A percentile compares a stretch with the other conserved stretches of the same genome.
These are phyloP conservation scores for Sylvicola cinctus DNA, from an alignment of 2,888 invertebrate genomes.

Conservation along the genomic window DNA sequence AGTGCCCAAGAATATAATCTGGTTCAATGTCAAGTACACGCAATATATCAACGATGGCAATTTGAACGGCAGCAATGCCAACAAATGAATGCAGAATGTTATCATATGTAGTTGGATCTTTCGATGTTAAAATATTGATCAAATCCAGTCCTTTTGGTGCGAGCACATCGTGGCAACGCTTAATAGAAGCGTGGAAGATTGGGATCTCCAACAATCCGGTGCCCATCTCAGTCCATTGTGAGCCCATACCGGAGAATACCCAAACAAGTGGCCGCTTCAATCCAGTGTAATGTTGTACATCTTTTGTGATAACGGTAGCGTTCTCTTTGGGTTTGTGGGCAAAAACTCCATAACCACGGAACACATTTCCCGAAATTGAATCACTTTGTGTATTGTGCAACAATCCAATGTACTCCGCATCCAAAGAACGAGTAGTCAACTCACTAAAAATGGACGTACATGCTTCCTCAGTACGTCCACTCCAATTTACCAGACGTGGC, in stretches of 20 bases:
- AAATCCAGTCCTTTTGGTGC: conserved; percentile 39
- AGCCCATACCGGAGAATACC: conserved; percentile 82
- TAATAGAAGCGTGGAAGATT: conserved; percentile 48
- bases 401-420: conserved; percentile 37
- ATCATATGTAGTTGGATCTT: conserved; percentile 36
- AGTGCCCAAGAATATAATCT: conserved; percentile 70
- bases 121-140: conserved; percentile 38
- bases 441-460: conserved; percentile 42
- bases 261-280: conserved; percentile 59
- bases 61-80: conserved; percentile 47
- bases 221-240: conserved; percentile 77
- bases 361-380: conserved; percentile 42
- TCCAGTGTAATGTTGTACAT: conserved; percentile 38
- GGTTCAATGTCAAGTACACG: conserved; percentile 37
- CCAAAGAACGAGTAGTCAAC: conserved; percentile 36
- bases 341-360: conserved; percentile 49
- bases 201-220: conserved; percentile 50
- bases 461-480: conserved; percentile 63
- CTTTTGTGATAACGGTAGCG: conserved; percentile 24
- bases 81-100: conserved; percentile 50
- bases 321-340: conserved; percentile 11
- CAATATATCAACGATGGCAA: conserved; percentile 41
- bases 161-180: conserved; percentile 33
- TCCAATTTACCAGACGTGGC: conserved; percentile 50
- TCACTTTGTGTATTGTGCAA: conserved; percentile 36